Base-by-base conservation (phyloP, 2,888 invertebrate genomes). In the Apamea monoglypha region DNA sequence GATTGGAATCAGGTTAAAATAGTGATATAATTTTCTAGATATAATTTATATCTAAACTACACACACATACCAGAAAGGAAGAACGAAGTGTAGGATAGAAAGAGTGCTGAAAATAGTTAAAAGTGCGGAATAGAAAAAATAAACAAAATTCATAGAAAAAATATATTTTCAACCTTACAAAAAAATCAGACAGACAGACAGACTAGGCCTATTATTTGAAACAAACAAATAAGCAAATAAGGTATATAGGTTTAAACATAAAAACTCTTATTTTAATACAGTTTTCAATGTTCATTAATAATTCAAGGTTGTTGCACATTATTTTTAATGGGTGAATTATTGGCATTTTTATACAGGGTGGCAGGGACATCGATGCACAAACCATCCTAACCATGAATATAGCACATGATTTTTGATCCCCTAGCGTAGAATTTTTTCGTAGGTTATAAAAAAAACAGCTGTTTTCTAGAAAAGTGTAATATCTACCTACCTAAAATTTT, bases 111-210 rank as follows among this genome's bases (percentile, higher is more conserved):
- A 81, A 79, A 83, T 18, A 76, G 61, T 47, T 59, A 81, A 59
- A 59, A 59, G 86, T 87, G 85, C 78, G 40, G 81, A 72, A 78
- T 16, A 80, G n/a, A 79, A 76, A 59, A 87, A 78, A 76, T 21
- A 80, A 86, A 77, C 68, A 70, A 83, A 56, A 80, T 87, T 90
- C 84, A 88, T 86, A 83, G 86, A 90, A 88, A 89, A 89, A 84
- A 90, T 89, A 90, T 89, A 89, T 89, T 90, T 88, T 81, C 74
- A 72, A 80, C 69, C 63, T 85, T 90, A 87, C 70, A 83, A 82
- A 84, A 85, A 89, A 87, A 88, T 89, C 89, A 91, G 90, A 90
- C 90, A 89, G 50, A 32, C 69, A 90, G 32, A 32, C 71, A 89
- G 91, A 91, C 91, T 91, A 91, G 90, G 80, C 76, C 81, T 85